Percentiles rank a stretch among this genome's conserved stretches.
These are phyloP conservation scores for Agapornis roseicollis DNA, from an alignment of 2,113 vertebrate genomes.

Conservation along the genomic window DNA sequence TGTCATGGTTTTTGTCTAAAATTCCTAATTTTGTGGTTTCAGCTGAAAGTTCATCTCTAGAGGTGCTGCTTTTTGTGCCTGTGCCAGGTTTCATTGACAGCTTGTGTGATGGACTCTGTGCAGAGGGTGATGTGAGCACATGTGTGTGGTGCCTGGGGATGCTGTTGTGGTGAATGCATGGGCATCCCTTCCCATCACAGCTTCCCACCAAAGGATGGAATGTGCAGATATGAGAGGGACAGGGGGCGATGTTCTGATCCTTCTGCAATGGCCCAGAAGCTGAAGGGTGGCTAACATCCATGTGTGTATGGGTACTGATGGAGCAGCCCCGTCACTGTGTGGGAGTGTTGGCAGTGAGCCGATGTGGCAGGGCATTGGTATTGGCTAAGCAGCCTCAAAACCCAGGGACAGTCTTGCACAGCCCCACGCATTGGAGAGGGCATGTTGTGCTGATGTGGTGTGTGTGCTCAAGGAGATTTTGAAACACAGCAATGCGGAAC, in stretches of 20 bases:
- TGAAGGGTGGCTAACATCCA: accelerated
- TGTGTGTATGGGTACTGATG: accelerated
- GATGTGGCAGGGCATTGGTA: accelerated
- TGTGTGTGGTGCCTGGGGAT: accelerated
- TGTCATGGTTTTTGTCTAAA: not conserved
- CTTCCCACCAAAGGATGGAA: not conserved
- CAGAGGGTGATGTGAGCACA: not conserved
- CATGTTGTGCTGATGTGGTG: accelerated
- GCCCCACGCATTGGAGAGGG: accelerated
- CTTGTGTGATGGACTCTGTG: accelerated
- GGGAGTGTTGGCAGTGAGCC: not conserved
- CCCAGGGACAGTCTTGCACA: not conserved
- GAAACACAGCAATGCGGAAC: not conserved
- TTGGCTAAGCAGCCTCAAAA: not conserved
- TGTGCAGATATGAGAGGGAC: not conserved
- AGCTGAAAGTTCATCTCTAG: not conserved
- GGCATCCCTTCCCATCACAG: not conserved
- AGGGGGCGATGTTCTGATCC: too few relatives aligned
- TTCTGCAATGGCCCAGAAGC: not conserved
- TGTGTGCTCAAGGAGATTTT: not conserved
- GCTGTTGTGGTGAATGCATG: not conserved
- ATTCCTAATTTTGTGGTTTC: not conserved
- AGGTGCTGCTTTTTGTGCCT: not conserved
- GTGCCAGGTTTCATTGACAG: not conserved
- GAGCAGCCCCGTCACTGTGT: accelerated